Percentiles rank a stretch among this genome's conserved stretches.
phyloP scores from a whole-genome alignment of 2,797 vertebrate species.

The Chiropotes sagulatus region DNA sequence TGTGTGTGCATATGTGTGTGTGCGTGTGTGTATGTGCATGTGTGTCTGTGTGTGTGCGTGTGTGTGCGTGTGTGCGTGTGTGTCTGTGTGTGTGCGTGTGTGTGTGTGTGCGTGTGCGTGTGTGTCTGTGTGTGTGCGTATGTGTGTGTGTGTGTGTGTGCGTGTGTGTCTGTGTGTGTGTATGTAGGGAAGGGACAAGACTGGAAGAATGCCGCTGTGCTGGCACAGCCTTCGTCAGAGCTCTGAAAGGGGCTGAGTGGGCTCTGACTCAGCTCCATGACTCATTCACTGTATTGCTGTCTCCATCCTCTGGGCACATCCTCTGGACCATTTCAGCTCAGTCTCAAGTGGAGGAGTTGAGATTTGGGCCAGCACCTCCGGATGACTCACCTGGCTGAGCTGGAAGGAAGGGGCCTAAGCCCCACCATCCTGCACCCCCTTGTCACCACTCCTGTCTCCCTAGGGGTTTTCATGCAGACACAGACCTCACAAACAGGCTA shows the following conservation, averaged over 20 bases:
- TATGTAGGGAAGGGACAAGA: not conserved
- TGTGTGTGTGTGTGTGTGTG: not conserved
- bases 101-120: not conserved
- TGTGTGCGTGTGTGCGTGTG: not conserved
- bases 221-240: slow-evolving; percentile 58
- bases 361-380: not conserved
- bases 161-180: not conserved
- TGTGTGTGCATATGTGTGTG: too few species aligned
- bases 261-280: slow-evolving; percentile 77
- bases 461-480: not conserved
- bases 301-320: slow-evolving; percentile 48
- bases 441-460: not conserved
- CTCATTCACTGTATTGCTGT: slow-evolving; percentile 39
- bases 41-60: not conserved
- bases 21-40: too few species aligned
- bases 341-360: slow-evolving; percentile 49
- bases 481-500: not conserved
- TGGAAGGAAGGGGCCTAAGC: slow-evolving; percentile 30
- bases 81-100: not conserved
- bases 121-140: not conserved
- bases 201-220: slow-evolving; percentile 4
- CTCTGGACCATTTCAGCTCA: slow-evolving; percentile 52
- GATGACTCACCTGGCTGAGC: slow-evolving; percentile 70
- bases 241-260: slow-evolving; percentile 67
- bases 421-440: not conserved